Percentiles rank a stretch among this genome's conserved stretches.
Evolutionary conservation across 2,888 invertebrate genomes (phyloP).

Genomic region (Callyntrura guangdongensis): DNA sequence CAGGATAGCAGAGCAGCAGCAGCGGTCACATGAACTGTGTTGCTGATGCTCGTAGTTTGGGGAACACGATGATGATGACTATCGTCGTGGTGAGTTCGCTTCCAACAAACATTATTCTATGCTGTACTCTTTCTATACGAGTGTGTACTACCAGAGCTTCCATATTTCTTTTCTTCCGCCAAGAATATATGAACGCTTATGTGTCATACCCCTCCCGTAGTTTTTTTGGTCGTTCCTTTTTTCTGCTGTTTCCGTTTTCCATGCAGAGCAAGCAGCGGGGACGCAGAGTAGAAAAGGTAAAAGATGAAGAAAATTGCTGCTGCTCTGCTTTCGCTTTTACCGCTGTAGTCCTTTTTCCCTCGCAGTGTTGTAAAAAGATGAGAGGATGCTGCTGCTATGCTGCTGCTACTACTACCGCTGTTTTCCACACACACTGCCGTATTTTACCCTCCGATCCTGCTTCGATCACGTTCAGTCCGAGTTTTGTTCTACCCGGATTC

Average conservation of each 20-base stretch:
- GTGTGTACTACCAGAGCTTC: neutral
- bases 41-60: neutral
- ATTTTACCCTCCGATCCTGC: conserved; percentile 67
- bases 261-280: conserved; percentile 10
- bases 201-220: conserved; percentile 16
- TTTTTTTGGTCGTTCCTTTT: conserved; percentile 5
- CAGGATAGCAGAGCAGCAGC: neutral
- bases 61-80: conserved; percentile 32
- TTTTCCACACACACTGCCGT: conserved; percentile 4
- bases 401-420: conserved; percentile 21
- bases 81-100: conserved; percentile 21
- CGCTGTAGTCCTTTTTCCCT: neutral
- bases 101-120: conserved; percentile 5
- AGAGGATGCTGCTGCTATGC: neutral
- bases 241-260: conserved; percentile 30
- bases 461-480: conserved; percentile 66
- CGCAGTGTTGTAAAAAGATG: conserved; percentile 3
- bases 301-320: conserved; percentile 28
- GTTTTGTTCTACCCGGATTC: conserved; percentile 69
- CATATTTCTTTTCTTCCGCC: conserved; percentile 11
- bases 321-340: conserved; percentile 48
- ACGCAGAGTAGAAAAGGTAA: conserved; percentile 30
- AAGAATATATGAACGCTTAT: neutral
- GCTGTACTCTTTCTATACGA: neutral
- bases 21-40: conserved; percentile 35